Base-by-base conservation (phyloP, 2,797 vertebrate genomes). In the Huso huso region DNA sequence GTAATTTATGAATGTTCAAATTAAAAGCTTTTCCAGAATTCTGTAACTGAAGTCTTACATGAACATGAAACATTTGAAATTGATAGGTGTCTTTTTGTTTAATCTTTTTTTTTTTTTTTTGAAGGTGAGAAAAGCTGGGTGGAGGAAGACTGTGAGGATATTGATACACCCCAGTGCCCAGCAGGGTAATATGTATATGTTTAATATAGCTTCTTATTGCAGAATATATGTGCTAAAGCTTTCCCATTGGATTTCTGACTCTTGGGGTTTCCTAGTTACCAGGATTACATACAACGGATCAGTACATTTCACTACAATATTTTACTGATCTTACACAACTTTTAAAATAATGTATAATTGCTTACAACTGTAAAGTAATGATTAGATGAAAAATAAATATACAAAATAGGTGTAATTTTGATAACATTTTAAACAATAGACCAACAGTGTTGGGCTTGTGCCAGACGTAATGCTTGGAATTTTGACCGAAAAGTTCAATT, bases 101-200 rank as follows among this genome's bases (percentile, higher is more conserved):
- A 63, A 70, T 62, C 13, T 6, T 49, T 6, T 48, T 69, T 23
- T 66, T 23, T 66, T 85, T 70, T 18, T 81, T 77, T 76, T 82
- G 69, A 81, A 91, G 93, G 85, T 76, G 84, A 81, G 69, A 79
- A 83, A 51, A 77, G 82, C 70, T 99, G 96, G 96, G 72, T 88
- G 63, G 78, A 93, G 74, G 83, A 80, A 23, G 66, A 73, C 0
- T 87, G 89, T 80, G 86, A 90, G 49, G 83, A 82, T 62, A 76
- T 89, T 69, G 74, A 80, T 66, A 77, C 82, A 68, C 77, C 83
- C 11, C 81, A 90, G 68, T 99, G 96, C 86, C 96, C 96, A 1
- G 51, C 82, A 78, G 91, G 94, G 96, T 99, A 91, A 95, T 51
- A 6, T 11, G 37, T 37, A 37, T 1, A 37, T 37, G 37, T 37